These are phyloP conservation scores for Atherinomorus stipes DNA, from an alignment of 2,113 vertebrate genomes.

Conservation along the genomic window DNA sequence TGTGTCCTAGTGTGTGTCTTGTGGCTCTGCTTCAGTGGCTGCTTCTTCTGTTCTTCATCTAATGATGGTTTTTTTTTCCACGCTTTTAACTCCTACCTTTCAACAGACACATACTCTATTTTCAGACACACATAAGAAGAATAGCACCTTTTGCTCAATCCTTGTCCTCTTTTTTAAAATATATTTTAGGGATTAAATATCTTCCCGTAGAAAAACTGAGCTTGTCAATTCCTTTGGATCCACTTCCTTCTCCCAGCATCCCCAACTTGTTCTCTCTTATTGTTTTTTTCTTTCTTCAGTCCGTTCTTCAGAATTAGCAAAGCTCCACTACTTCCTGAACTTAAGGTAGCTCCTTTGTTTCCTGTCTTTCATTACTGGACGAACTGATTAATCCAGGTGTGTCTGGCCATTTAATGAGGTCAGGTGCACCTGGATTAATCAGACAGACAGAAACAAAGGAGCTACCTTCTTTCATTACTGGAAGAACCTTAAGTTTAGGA, in stretches of 20 bases:
- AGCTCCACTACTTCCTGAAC: no score
- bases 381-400: no score
- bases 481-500: no score
- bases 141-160: not conserved
- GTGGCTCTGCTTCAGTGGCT: conserved; percentile 55
- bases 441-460: no score
- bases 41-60: conserved; percentile 54
- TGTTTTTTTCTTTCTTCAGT: conserved; percentile 1
- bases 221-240: conserved; percentile 1
- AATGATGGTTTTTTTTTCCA: conserved; percentile 62
- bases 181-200: conserved; percentile 3
- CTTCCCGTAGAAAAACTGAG: not conserved
- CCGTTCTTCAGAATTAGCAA: conserved; percentile 28
- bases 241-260: not conserved
- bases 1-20: conserved; percentile 38
- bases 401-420: no score
- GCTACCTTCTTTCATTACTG: no score
- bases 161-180: not conserved
- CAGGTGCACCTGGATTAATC: no score
- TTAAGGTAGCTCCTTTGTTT: no score
- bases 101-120: not conserved
- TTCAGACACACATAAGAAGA: not conserved
- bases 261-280: not conserved
- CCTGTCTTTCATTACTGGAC: no score
- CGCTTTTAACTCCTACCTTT: conserved; percentile 25